phyloP scores from a whole-genome alignment of 2,113 vertebrate species.

The Siniperca knerii region DNA sequence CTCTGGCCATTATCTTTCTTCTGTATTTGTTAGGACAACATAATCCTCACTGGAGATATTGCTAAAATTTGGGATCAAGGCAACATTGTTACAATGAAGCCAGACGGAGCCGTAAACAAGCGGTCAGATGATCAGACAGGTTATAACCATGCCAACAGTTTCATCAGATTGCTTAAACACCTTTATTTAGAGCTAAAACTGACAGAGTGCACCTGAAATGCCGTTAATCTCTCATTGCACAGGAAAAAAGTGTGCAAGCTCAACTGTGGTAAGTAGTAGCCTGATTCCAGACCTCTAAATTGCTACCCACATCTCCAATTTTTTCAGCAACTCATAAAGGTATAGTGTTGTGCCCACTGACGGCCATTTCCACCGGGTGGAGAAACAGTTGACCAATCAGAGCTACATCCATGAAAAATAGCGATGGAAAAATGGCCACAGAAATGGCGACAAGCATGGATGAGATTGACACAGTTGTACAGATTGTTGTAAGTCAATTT shows the following conservation, averaged over 20 bases:
- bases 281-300: not conserved
- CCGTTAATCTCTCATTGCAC: not conserved
- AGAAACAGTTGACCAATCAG: not conserved
- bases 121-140: not conserved
- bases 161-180: not conserved
- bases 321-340: too few relatives aligned
- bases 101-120: not conserved
- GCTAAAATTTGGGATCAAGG: conserved; percentile 16
- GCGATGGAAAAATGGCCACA: too few relatives aligned
- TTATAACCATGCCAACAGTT: not conserved
- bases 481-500: too few relatives aligned
- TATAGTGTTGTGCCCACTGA: not conserved
- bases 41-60: not conserved
- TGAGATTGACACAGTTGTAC: too few relatives aligned
- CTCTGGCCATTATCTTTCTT: not conserved
- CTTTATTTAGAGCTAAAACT: not conserved
- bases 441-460: too few relatives aligned
- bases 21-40: not conserved
- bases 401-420: too few relatives aligned
- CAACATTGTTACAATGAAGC: not conserved
- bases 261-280: not conserved
- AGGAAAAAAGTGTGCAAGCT: not conserved
- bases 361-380: not conserved
- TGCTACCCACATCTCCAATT: not conserved
- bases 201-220: not conserved